Conservation (phyloP, 2,797 vertebrate genomes). For the Poliocrania exsul region DNA sequence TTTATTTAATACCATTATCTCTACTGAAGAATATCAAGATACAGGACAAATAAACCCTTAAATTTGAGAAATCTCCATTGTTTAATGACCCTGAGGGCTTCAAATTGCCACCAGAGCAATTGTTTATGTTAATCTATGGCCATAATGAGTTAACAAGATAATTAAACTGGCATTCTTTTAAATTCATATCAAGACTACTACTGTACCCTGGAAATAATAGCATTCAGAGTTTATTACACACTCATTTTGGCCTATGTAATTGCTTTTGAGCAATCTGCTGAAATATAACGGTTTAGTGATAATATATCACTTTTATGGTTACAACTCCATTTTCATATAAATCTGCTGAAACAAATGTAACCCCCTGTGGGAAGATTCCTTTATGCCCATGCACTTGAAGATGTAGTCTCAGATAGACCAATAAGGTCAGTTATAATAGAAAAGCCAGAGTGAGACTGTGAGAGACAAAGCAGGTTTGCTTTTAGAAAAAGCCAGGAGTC, state of each 20-base stretch:
- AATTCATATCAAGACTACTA: neutral
- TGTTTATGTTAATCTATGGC: neutral
- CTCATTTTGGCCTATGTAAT: conserved; percentile 33
- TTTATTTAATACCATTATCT: neutral
- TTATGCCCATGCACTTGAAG: neutral
- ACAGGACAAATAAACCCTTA: conserved; percentile 18
- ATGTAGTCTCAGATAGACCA: neutral
- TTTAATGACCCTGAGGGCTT: conserved; percentile 12
- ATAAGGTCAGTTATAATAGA: neutral
- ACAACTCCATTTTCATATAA: conserved; percentile 4
- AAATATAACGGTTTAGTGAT: neutral
- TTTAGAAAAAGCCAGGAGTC: neutral
- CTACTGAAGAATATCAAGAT: conserved; percentile 28
- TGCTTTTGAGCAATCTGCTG: conserved; percentile 1
- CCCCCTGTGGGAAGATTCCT: neutral
- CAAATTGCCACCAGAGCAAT: conserved; percentile 33
- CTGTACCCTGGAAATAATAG: conserved; percentile 11
- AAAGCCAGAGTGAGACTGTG: neutral
- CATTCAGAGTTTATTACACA: conserved; percentile 14
- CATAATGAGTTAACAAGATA: neutral
- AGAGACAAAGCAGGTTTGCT: neutral
- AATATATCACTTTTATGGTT: neutral
- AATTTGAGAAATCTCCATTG: conserved; percentile 29
- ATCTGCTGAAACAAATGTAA: neutral
- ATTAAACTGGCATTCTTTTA: conserved; percentile 36